These are phyloP conservation scores for Volucella zonaria DNA, from an alignment of 2,888 invertebrate species.

Conservation along the genomic window DNA sequence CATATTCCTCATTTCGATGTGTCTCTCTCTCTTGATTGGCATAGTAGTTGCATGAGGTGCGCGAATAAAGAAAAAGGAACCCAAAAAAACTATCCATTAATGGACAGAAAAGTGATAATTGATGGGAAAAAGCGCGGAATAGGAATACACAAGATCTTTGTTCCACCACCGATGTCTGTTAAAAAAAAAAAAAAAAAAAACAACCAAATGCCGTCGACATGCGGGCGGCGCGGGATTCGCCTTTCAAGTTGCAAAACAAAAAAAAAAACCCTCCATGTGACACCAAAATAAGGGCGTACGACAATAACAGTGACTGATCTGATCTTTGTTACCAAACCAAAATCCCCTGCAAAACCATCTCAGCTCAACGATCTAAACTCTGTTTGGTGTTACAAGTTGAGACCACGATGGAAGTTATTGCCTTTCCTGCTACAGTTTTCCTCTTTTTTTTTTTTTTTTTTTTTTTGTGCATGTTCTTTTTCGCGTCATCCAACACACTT, in stretches of 20 bases:
- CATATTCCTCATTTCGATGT: too few species aligned
- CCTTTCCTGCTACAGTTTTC: slow-evolving; percentile 51
- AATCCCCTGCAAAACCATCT: too few species aligned
- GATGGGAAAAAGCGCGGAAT: slow-evolving; percentile 69
- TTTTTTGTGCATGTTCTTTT: slow-evolving; percentile 38
- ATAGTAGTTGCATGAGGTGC: slow-evolving; percentile 53
- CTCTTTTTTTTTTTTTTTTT: slow-evolving; percentile 26
- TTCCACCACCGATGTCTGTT: slow-evolving; percentile 34
- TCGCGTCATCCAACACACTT: slow-evolving; percentile 48
- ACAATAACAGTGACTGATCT: too few species aligned
- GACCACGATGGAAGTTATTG: slow-evolving; percentile 55
- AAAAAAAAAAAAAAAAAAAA: too few species aligned
- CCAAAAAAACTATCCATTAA: slow-evolving; percentile 45
- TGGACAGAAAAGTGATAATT: slow-evolving; percentile 55
- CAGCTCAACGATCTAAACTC: too few species aligned
- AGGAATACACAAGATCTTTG: slow-evolving; percentile 61
- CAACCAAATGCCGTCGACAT: too few species aligned
- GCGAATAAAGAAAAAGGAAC: slow-evolving; percentile 38
- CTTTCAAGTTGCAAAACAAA: too few species aligned
- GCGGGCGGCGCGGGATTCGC: too few species aligned
- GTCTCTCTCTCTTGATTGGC: slow-evolving; percentile 17
- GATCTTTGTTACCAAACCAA: too few species aligned
- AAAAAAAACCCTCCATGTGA: too few species aligned
- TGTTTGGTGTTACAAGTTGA: slow-evolving; percentile 1
- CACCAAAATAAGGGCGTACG: too few species aligned